phyloP scores from a whole-genome alignment of 2,888 invertebrate genomes.

The Siphlonurus alternatus region DNA sequence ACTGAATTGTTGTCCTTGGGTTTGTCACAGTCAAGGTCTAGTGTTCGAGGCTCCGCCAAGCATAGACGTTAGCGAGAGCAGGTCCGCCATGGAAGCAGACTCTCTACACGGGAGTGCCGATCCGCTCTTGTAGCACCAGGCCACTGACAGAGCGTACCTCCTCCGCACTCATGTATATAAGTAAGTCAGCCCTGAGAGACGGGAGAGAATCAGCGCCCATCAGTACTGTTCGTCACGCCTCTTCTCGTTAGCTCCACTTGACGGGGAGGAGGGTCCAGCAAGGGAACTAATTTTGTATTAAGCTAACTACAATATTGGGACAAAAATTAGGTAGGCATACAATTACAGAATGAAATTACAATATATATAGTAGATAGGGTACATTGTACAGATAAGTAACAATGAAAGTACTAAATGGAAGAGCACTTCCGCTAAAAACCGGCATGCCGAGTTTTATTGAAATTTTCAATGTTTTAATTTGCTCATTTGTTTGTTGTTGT shows the following conservation, averaged over 20 bases:
- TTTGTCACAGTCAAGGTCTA: background rate
- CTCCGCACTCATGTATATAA: background rate
- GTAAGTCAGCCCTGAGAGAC: background rate
- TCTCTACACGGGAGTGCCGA: background rate
- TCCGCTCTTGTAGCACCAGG: background rate
- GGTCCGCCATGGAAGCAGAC: background rate
- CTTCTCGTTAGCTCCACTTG: background rate
- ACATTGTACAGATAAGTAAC: too few species aligned
- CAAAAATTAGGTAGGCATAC: too few species aligned
- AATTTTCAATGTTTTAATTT: too few species aligned
- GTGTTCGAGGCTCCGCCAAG: background rate
- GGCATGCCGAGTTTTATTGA: too few species aligned
- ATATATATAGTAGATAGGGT: too few species aligned
- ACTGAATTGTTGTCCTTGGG: background rate
- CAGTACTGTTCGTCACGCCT: background rate
- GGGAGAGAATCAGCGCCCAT: background rate
- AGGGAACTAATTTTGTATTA: too few species aligned
- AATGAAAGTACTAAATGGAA: too few species aligned
- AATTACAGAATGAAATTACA: too few species aligned
- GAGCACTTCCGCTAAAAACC: too few species aligned
- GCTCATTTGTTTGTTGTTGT: background rate
- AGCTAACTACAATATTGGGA: too few species aligned
- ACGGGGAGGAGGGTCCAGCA: too few species aligned
- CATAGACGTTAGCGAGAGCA: background rate
- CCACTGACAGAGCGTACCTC: background rate